Evolutionary conservation across 2,113 vertebrate genomes (phyloP), one percentile per base, ranked within the genome.

Genomic region (Pterophyllum scalare): DNA sequence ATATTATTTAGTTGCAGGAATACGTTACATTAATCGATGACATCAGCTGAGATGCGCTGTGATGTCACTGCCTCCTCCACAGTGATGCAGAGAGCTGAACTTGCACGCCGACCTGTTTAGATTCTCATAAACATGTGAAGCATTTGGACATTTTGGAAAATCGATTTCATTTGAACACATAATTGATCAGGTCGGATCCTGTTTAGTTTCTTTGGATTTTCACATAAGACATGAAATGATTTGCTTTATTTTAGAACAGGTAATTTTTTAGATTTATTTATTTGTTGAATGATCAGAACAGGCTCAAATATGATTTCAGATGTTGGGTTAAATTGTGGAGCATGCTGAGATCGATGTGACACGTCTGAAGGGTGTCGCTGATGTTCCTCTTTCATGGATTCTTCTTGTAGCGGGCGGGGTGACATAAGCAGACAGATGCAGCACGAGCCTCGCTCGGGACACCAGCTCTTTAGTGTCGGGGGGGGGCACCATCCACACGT

Each of bases 11-110:
- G 15, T 49, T 49, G 1, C 5, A 49, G 46, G 13, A 49, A 49
- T 7, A 6, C 17, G 6, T 49, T 14, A 4, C 14, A 13, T 35
- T 28, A 35, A 31, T 20, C 10, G 0, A 43, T 19, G 43, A 52
- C 10, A 6, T 28, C 6, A 19, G 35, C 35, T 35, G 35, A 35
- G 35, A 35, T 35, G 35, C 8, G 35, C 2, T 35, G 35, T 35
- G 31, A 33, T 33, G 31, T 33, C 31, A 33, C 31, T 33, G 1
- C 31, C 31, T 33, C 31, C 31, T 6, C 31, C 17, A 13, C 24
- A 28, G 22, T 3, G 14, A 46, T 13, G 65, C 24, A 12, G 65
- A 3, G 19, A 24, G 24, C 24, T 6, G 15, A 20, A 40, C 14
- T 46, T 24, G 9, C 40, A 2, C 2, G 7, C 3, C 7, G 5